Evolutionary conservation across 2,113 vertebrate genomes (phyloP), one percentile per base, ranked within the genome.

Genomic region (Picathartes gymnocephalus): DNA sequence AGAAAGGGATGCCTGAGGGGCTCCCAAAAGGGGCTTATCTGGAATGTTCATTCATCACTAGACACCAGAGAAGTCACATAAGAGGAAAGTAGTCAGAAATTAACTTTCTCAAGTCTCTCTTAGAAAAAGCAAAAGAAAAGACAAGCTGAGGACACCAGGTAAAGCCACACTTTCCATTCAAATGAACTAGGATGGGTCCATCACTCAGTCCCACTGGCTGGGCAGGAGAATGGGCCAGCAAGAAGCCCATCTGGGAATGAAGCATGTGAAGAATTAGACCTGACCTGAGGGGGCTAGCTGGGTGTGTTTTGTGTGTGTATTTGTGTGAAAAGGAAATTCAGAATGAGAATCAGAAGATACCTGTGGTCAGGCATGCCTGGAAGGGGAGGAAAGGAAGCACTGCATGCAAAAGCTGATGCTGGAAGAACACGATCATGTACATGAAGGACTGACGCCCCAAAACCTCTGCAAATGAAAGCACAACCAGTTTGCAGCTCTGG

Each of bases 251-350:
- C 22, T 76, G 11, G 23, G 48, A 69, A 61, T 21, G 33, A 90
- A 81, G 14, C 4, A 33, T 9, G 8, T 24, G n/a, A 92, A 87
- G 24, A 58, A 35, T 45, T 70, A 86, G 28, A 71, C 37, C 68
- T 81, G 56, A 68, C 23, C 23, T 56, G 17, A 76, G 48, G 4
- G 28, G 15, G 1, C 6, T 42, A 48, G 27, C 39, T 70, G 2
- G 5, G 10, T 13, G 3, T 45, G 39, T 1, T 5, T 2, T 28
- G 9, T 10, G 6, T 25, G 12, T 7, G 4, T 15, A 8, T 15
- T 7, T 51, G 13, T 21, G 51, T 65, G 45, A 15, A 65, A 90
- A 78, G 51, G 6, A 5, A 19, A 82, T 0, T 83, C 10, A 73
- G 40, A 60, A 35, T 58, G 8, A 79, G 76, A 86, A 88, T 62